Conservation (phyloP, 2,797 vertebrate species). For the Phrynocephalus forsythii region DNA sequence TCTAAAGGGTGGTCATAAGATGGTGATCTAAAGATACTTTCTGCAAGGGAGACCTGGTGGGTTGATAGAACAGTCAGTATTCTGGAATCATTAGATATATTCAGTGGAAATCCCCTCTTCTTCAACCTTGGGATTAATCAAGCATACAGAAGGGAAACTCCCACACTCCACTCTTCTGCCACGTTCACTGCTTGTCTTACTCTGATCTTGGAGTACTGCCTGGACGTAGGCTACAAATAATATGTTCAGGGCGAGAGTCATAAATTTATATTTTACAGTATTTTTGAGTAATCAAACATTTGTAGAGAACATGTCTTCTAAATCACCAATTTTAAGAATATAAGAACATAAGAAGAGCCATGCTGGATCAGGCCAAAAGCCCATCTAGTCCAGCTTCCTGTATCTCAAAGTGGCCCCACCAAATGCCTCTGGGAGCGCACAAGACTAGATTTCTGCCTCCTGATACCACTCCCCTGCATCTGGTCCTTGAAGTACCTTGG, state of each 20-base stretch:
- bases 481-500: too few relatives aligned
- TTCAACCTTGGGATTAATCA: neutral
- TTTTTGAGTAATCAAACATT: neutral
- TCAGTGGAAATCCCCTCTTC: conserved; percentile 32
- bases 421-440: too few relatives aligned
- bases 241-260: neutral
- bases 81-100: neutral
- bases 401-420: too few relatives aligned
- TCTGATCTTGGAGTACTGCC: neutral
- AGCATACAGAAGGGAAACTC: neutral
- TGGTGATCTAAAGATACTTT: neutral
- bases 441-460: too few relatives aligned
- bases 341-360: too few relatives aligned
- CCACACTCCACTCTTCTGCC: neutral
- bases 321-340: too few relatives aligned
- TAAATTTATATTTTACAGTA: neutral
- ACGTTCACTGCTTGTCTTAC: neutral
- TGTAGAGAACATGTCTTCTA: neutral
- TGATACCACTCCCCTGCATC: too few relatives aligned
- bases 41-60: neutral
- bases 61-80: neutral
- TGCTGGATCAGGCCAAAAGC: too few relatives aligned
- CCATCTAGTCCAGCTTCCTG: too few relatives aligned
- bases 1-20: neutral
- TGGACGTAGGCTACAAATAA: neutral